Evolutionary conservation across 2,888 invertebrate genomes (phyloP), one percentile per base, ranked within the genome.

Genomic region (Cartodere bifasciata): DNA sequence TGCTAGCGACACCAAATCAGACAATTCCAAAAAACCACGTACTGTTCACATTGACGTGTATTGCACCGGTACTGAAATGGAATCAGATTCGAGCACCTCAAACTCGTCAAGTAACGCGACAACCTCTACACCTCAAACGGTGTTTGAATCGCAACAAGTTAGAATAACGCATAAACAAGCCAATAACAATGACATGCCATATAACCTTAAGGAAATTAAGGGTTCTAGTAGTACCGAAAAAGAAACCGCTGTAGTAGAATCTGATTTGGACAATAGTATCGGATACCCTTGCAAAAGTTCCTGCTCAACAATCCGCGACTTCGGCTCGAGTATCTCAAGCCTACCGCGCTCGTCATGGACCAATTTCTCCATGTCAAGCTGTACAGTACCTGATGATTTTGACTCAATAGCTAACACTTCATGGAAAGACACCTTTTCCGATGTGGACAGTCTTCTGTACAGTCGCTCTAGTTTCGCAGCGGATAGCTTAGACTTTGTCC

Each of bases 21-120:
- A 56, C 39, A 42, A 53, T 1, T 45, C 45, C 28, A 62, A 62
- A 39, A 66, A 65, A 45, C 70, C 72, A 7, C 65, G 77, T 32
- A 78, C 78, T 0, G 76, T 79, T 15, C 79, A 79, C 49, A 79
- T 79, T 29, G 79, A 79, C 54, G 79, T 79, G 3, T 79, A 79
- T 47, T 79, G 79, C 48, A 78, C 78, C 0, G 78, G 75, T 2
- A 75, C 77, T 1, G 61, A 62, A 34, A 48, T 55, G 32, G 65
- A 64, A 39, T 56, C 56, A 11, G 53, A 41, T 36, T 49, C 43
- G 28, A 46, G 43, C 26, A 58, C 45, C 38, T 56, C 53, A 43
- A 58, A 47, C 44, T 57, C 48, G 20, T 42, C 42, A 12, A 26
- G 30, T 5, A 54, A 53, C 16, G 57, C 62, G 32, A 66, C 67